A percentile compares a stretch with the other conserved stretches of the same genome.
Evolutionary conservation across 2,113 vertebrate genomes (phyloP).

Genomic region (Catharus minimus): DNA sequence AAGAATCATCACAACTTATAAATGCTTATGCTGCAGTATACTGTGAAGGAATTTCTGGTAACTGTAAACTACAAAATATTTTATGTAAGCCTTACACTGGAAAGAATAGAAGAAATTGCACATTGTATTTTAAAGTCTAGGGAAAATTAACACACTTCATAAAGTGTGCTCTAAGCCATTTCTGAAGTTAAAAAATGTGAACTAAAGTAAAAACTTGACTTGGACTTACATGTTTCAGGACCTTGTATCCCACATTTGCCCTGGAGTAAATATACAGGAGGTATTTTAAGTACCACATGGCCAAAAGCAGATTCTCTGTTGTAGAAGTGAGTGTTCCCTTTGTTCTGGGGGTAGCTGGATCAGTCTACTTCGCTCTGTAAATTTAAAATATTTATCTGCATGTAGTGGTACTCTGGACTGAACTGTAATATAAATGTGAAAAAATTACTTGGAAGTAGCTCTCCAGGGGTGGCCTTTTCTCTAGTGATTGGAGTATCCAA

Average conservation of each 20-base stretch:
- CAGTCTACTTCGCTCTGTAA: background rate
- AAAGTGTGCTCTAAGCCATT: background rate
- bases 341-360: background rate
- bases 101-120: background rate
- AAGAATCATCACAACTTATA: background rate
- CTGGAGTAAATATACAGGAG: background rate
- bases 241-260: background rate
- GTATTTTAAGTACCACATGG: background rate
- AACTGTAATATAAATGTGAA: background rate
- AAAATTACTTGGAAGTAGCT: background rate
- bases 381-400: background rate
- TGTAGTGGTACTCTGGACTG: background rate
- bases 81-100: background rate
- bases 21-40: background rate
- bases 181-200: background rate
- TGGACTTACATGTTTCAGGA: background rate
- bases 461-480: background rate
- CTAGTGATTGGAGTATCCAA: background rate
- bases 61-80: background rate
- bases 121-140: background rate
- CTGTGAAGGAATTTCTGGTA: background rate
- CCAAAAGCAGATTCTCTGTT: background rate
- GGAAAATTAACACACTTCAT: background rate
- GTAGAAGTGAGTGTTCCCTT: background rate
- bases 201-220: background rate